Base-by-base conservation (phyloP, 1,140 invertebrate species). In the Lordiphosa mommai region DNA sequence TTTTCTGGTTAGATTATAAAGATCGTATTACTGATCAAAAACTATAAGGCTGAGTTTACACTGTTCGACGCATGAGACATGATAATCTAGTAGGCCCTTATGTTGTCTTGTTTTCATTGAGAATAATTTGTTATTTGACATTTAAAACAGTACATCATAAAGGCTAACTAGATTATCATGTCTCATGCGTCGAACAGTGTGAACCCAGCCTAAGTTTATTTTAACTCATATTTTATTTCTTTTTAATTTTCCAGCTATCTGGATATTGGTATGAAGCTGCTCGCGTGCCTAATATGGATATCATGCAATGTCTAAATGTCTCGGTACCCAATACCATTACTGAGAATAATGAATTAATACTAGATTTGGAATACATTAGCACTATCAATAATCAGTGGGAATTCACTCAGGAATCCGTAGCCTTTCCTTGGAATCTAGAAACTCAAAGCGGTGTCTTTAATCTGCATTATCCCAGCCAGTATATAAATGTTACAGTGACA, bases 231-330 rank as follows among this genome's bases (percentile, higher is more conserved):
- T 9, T 20, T 16, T 0, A 2, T 7, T n/a, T 33, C 32, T 4
- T 8, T 10, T 0, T 4, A 3, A 1, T 13, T 20, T 3, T 2
- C 1, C 3, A 76, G 72, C 7, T 77, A 1, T 43, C 57, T 12
- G 72, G 73, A 4, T 36, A 37, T 5, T 77, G 73, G 73, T 72
- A 68, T 20, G 73, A 77, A 27, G 30, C 37, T 9, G 53, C 32
- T 2, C 53, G 72, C 12, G 50, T 55, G 4, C 73, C 73, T 12
- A 53, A 50, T 17, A 16, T 16, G 5, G 30, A 44, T 17, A 53
- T 61, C 0, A 14, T 77, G 13, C 17, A 34, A 9, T 79, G 73
- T 6, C 30, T 79, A 1, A 64, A 59, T 43, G 64, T 77, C 4
- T 58, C 63, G 0, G 58, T 77, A 3, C 68, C 68, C 5, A 7